A percentile compares a stretch with the other conserved stretches of the same genome.
These are phyloP conservation scores for Oceanodroma tethys DNA, from an alignment of 2,113 vertebrate species.

Conservation along the genomic window DNA sequence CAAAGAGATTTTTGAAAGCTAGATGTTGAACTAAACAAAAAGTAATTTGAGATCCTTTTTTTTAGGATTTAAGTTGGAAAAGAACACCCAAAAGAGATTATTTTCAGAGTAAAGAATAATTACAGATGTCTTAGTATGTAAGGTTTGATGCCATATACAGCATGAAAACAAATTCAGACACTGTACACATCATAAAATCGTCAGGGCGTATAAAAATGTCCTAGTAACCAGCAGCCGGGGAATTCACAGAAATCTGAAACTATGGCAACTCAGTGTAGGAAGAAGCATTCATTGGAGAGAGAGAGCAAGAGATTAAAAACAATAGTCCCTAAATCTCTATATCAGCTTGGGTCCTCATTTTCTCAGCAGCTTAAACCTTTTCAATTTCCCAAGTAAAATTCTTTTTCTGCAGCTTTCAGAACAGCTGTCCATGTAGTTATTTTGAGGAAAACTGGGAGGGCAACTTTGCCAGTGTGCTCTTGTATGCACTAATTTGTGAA, in stretches of 20 bases:
- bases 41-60: background rate
- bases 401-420: background rate
- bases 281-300: background rate
- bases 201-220: constrained; percentile 4
- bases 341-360: constrained; percentile 41
- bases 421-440: background rate
- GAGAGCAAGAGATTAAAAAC: constrained; percentile 21
- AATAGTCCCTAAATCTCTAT: constrained; percentile 12
- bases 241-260: constrained; percentile 45
- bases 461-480: background rate
- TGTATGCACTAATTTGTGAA: background rate
- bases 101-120: constrained; percentile 10
- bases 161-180: background rate
- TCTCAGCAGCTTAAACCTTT: constrained; percentile 14
- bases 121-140: background rate
- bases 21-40: background rate
- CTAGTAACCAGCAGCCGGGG: constrained; percentile 29
- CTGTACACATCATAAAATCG: constrained; percentile 17
- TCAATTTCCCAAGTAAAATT: background rate
- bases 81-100: background rate
- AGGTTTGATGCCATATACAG: background rate
- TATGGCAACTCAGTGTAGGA: constrained; percentile 50
- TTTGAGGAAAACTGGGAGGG: background rate
- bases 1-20: background rate
- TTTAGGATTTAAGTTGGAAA: background rate